Evolutionary conservation across 2,888 invertebrate genomes (phyloP), one percentile per base, ranked within the genome.

Genomic region (Tetrapedia diversipes): DNA sequence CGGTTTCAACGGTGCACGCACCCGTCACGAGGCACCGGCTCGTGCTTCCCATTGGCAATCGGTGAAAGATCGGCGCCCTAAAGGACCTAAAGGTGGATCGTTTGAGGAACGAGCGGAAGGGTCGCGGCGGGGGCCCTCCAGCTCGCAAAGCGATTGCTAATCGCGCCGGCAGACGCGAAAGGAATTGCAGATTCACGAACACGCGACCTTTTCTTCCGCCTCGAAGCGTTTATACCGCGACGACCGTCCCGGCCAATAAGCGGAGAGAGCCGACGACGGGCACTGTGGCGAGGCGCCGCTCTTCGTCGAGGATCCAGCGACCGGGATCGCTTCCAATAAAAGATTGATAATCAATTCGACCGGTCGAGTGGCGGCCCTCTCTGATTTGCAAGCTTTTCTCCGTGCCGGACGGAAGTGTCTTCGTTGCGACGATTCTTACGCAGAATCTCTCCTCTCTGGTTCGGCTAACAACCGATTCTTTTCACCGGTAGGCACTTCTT

Each of bases 141-240:
- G 14, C 0, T 22, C 45, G 49, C 54, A 64, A 69, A 65, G 47
- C 64, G 63, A 47, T 69, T 77, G 77, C 59, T 69, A 77, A 65
- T 78, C 77, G 59, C 56, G 32, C 53, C 56, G 32, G 24, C 39
- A 32, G 53, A 77, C 64, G 64, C 63, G 71, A 72, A 68, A 68
- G 73, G 73, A 72, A 79, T 79, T 68, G 79, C 73, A 79, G 63
- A 79, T 69, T 73, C 67, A 22, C 56, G 24, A 72, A 79, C 72
- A 63, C 63, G 63, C 64, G 56, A 14, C 22, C 19, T 29, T 16
- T n/a, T 16, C n/a, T 19, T 32, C 19, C 16, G 29, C 24, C 22
- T 54, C 41, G 45, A 24, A 32, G 45, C 8, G 51, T 43, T 54
- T 45, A 19, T 34, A 32, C 41, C 41, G 41, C 54, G 19, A 60